Conservation (phyloP, 2,113 vertebrate species). For the Sterrhoptilus dennistouni region DNA sequence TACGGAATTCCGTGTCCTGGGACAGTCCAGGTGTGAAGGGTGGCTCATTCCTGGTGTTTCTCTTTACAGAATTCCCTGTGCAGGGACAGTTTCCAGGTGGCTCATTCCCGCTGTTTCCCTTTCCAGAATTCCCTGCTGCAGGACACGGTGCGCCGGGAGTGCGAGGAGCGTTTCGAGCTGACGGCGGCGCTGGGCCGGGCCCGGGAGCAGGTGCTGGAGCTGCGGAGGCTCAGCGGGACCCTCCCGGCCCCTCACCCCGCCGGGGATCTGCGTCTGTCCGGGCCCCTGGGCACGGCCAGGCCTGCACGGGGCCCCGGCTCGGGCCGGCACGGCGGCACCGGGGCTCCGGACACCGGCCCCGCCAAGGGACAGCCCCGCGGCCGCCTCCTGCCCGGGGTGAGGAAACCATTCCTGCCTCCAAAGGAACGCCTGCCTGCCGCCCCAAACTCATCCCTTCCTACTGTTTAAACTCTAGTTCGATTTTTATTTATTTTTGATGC, state of each 20-base stretch:
- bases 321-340: neutral
- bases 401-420: fast-evolving
- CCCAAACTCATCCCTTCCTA: fast-evolving
- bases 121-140: constrained; percentile 83
- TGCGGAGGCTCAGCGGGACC: constrained; percentile 53
- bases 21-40: too few relatives aligned
- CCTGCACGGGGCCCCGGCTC: neutral
- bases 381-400: constrained; percentile 38
- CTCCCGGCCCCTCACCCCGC: neutral
- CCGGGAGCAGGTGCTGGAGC: constrained; percentile 79
- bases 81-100: fast-evolving
- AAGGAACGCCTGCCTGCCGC: fast-evolving
- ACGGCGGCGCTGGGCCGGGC: constrained; percentile 82
- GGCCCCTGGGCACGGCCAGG: neutral
- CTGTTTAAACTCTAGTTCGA: neutral
- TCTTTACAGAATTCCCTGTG: constrained; percentile 67
- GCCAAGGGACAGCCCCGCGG: constrained; percentile 27
- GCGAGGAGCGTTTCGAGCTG: constrained; percentile 88
- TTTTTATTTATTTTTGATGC: neutral
- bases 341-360: fast-evolving
- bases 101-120: fast-evolving
- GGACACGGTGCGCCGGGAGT: constrained; percentile 88
- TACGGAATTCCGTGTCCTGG: constrained; percentile 73
- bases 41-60: fast-evolving
- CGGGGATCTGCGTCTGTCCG: neutral